Evolutionary conservation across 2,797 vertebrate species (phyloP).

Genomic region (Microhierax caerulescens): DNA sequence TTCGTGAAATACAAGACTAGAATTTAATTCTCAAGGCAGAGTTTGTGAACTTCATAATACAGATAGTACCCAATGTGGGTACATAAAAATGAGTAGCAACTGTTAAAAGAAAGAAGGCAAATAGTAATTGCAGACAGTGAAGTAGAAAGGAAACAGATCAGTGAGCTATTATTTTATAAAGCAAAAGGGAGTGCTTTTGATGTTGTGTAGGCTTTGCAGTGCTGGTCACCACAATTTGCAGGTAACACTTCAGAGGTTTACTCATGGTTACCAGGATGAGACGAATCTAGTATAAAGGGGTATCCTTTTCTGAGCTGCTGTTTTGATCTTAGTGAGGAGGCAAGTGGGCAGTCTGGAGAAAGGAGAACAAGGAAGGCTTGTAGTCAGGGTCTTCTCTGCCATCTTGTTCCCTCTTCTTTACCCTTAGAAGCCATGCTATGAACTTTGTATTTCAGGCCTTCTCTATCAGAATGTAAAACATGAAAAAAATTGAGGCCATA

Average conservation of each 20-base stretch:
- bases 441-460: neutral
- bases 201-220: neutral
- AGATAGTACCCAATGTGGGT: neutral
- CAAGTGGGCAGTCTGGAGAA: neutral
- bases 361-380: neutral
- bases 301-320: neutral
- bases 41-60: neutral
- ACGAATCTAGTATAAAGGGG: neutral
- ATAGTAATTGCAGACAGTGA: neutral
- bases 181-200: neutral
- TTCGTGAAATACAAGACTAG: neutral
- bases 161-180: neutral
- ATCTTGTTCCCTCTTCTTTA: neutral
- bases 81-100: neutral
- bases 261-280: rapidly evolving
- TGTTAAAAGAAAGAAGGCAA: neutral
- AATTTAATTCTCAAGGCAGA: neutral
- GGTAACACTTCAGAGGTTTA: neutral
- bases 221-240: neutral
- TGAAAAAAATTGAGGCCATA: neutral
- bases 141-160: neutral
- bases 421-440: neutral
- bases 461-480: neutral
- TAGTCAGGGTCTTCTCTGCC: neutral
- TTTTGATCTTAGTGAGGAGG: neutral